Evolutionary conservation across 2,797 vertebrate species (phyloP).

Genomic region (Pithecia hirsuta): DNA sequence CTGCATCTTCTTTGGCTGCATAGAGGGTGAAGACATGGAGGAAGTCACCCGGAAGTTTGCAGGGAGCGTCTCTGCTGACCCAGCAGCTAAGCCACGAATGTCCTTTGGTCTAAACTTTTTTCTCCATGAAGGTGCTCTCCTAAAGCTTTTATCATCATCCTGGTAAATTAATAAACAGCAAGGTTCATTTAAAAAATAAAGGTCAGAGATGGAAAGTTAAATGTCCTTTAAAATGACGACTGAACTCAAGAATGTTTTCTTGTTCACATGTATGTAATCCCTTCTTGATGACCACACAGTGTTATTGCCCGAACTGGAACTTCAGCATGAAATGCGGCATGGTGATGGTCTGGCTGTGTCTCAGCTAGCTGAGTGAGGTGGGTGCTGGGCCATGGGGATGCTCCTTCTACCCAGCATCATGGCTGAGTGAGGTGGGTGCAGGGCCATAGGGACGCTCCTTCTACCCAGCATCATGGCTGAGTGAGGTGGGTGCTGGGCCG

Average conservation of each 20-base stretch:
- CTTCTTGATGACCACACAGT: neutral
- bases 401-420: too few relatives aligned
- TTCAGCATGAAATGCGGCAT: rapidly evolving
- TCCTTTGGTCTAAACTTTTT: constrained; percentile 99
- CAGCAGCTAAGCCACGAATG: constrained; percentile 91
- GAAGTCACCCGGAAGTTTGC: constrained; percentile 95
- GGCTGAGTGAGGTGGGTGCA: too few relatives aligned
- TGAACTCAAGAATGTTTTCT: rapidly evolving
- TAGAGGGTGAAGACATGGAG: constrained; percentile 92
- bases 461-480: too few relatives aligned
- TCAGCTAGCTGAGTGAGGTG: rapidly evolving
- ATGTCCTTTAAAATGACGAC: neutral
- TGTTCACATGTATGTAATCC: rapidly evolving
- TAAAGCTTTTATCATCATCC: constrained; percentile 98
- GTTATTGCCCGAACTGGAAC: neutral
- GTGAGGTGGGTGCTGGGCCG: too few relatives aligned
- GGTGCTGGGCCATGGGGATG: too few relatives aligned
- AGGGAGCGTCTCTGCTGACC: constrained; percentile 95
- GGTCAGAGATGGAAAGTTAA: neutral
- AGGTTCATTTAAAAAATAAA: neutral
- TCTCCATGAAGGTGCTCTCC: constrained; percentile 97
- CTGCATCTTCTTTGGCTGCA: constrained; percentile 97
- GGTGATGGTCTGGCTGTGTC: too few relatives aligned
- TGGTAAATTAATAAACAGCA: constrained; percentile 74
- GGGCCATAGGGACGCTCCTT: too few relatives aligned